Evolutionary conservation across 2,797 vertebrate species (phyloP).

Genomic region (Miichthys miiuy): DNA sequence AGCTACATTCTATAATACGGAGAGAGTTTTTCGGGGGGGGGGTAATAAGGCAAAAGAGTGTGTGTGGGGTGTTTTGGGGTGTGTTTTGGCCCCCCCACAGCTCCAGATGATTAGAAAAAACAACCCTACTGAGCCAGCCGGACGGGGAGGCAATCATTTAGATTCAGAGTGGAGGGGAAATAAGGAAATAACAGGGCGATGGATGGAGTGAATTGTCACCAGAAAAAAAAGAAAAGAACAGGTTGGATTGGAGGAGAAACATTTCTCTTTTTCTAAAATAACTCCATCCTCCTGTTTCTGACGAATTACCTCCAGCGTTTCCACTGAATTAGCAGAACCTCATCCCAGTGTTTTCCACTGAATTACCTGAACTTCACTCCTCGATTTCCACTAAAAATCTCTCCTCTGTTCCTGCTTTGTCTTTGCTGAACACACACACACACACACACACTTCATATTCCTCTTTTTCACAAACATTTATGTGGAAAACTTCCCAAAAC

Average conservation of each 20-base stretch:
- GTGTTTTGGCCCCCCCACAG: slow-evolving; percentile 44
- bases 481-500: not conserved
- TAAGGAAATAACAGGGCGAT: slow-evolving; percentile 25
- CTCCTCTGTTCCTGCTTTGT: not conserved
- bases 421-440: not conserved
- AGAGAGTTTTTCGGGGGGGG: not conserved
- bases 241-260: slow-evolving; percentile 8
- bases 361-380: slow-evolving; percentile 20
- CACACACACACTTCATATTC: not conserved
- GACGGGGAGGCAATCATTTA: slow-evolving; percentile 45
- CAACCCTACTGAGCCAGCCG: slow-evolving; percentile 55
- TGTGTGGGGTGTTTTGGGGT: slow-evolving; percentile 24
- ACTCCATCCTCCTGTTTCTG: not conserved
- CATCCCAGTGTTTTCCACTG: not conserved
- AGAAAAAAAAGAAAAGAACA: slow-evolving; percentile 4
- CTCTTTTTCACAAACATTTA: not conserved
- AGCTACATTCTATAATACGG: slow-evolving; percentile 28
- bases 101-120: slow-evolving; percentile 70
- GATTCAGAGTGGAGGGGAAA: slow-evolving; percentile 43
- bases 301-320: slow-evolving; percentile 14
- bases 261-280: slow-evolving; percentile 9
- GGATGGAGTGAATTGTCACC: slow-evolving; percentile 27
- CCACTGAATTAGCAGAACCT: slow-evolving; percentile 11
- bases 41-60: slow-evolving; percentile 32
- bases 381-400: slow-evolving; percentile 24